Conservation (phyloP, 2,113 vertebrate genomes). For the Seriola dumerili region DNA sequence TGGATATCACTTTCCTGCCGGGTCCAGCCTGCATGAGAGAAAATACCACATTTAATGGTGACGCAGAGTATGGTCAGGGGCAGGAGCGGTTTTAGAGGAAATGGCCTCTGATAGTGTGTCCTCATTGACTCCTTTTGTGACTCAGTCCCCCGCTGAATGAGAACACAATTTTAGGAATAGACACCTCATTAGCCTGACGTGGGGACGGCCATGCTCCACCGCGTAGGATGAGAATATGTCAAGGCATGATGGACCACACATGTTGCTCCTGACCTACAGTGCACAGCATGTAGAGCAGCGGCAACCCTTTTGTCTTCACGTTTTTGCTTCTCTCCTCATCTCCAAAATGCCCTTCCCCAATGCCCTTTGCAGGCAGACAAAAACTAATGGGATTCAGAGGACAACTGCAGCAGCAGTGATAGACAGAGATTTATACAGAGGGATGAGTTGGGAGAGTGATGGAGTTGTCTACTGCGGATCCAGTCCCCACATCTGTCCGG, state of each 20-base stretch:
- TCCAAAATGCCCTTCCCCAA: constrained; percentile 52
- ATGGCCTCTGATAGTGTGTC: constrained; percentile 30
- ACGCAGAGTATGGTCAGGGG: constrained; percentile 30
- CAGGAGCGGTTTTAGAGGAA: constrained; percentile 39
- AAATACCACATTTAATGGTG: constrained; percentile 42
- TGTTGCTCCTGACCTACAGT: constrained; percentile 57
- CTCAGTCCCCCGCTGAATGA: constrained; percentile 49
- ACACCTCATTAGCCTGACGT: constrained; percentile 61
- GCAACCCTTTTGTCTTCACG: constrained; percentile 19
- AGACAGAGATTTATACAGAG: constrained; percentile 77
- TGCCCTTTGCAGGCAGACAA: constrained; percentile 66
- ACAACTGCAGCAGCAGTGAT: constrained; percentile 66
- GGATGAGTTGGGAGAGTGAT: constrained; percentile 77
- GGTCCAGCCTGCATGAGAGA: constrained; percentile 17
- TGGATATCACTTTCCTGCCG: constrained; percentile 18
- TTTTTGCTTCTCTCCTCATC: constrained; percentile 19
- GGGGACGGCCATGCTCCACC: constrained; percentile 28
- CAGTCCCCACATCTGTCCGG: constrained; percentile 79
- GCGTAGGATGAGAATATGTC: constrained; percentile 25
- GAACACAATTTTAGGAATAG: constrained; percentile 15
- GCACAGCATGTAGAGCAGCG: constrained; percentile 40
- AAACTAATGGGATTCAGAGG: constrained; percentile 74
- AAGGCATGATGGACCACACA: constrained; percentile 69
- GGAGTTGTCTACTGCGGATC: constrained; percentile 74
- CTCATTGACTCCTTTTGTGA: constrained; percentile 56